A percentile compares a stretch with the other conserved stretches of the same genome.
phyloP scores from a whole-genome alignment of 2,888 invertebrate genomes.

The Incurvaria masculella region DNA sequence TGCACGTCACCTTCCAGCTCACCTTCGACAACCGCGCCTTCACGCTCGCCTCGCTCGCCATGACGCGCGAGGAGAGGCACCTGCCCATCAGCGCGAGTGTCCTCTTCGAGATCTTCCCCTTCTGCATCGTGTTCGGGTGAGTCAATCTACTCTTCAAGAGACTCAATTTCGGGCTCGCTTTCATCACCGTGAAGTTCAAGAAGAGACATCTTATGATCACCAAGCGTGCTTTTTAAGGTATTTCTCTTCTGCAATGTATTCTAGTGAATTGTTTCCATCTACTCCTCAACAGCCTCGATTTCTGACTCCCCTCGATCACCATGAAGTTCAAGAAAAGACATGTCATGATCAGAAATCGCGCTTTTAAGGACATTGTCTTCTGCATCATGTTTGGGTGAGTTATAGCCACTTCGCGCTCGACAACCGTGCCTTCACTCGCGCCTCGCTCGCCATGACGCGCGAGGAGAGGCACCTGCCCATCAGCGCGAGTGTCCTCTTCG shows the following conservation, averaged over 20 bases:
- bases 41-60: conserved; percentile 75
- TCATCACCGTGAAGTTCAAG: too few relatives aligned
- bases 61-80: conserved; percentile 86
- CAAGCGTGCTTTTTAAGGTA: too few relatives aligned
- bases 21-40: conserved; percentile 94
- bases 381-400: conserved; percentile 93
- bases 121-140: conserved; percentile 95
- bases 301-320: conserved; percentile 76
- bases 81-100: conserved; percentile 86
- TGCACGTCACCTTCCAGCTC: conserved; percentile 91
- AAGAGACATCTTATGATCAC: too few relatives aligned
- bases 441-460: too few relatives aligned
- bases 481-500: too few relatives aligned
- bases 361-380: conserved; percentile 97
- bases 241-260: too few relatives aligned
- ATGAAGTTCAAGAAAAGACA: conserved; percentile 88
- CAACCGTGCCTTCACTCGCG: too few relatives aligned
- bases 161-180: too few relatives aligned
- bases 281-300: conserved; percentile 92
- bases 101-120: conserved; percentile 95
- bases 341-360: conserved; percentile 80
- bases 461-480: too few relatives aligned
- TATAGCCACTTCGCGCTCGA: not conserved
- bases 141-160: conserved; percentile 24
- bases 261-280: too few relatives aligned